Percentiles rank a stretch among this genome's conserved stretches.
phyloP scores from a whole-genome alignment of 2,113 vertebrate genomes.

The Connochaetes taurinus region DNA sequence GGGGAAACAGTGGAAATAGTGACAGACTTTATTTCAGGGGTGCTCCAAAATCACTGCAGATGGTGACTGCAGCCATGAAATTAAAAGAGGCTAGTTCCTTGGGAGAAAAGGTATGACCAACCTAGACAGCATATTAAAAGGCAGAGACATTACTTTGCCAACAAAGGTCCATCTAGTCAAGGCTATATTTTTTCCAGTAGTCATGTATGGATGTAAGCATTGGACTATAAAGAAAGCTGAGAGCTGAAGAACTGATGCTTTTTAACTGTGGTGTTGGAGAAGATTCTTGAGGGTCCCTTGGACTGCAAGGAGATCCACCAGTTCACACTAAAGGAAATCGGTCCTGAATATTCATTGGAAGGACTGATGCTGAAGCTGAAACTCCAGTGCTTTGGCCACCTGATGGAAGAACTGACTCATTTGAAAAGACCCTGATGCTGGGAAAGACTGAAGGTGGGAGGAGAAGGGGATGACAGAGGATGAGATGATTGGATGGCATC shows the following conservation, averaged over 20 bases:
- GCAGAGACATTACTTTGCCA: background rate
- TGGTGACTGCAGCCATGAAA: background rate
- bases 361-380: background rate
- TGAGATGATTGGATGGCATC: background rate
- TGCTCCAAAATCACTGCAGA: background rate
- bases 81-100: background rate
- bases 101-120: background rate
- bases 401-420: background rate
- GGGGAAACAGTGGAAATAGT: background rate
- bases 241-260: background rate
- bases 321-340: background rate
- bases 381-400: background rate
- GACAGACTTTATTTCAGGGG: background rate
- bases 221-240: background rate
- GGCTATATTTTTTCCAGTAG: background rate
- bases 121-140: background rate
- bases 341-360: background rate
- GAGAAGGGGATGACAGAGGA: background rate
- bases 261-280: background rate
- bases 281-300: background rate
- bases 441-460: background rate
- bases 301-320: background rate
- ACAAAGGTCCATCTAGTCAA: background rate
- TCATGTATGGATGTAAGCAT: background rate
- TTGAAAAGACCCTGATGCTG: background rate